Evolutionary conservation across 2,888 invertebrate genomes (phyloP), one percentile per base, ranked within the genome.

Genomic region (Monoplex corrugatus): DNA sequence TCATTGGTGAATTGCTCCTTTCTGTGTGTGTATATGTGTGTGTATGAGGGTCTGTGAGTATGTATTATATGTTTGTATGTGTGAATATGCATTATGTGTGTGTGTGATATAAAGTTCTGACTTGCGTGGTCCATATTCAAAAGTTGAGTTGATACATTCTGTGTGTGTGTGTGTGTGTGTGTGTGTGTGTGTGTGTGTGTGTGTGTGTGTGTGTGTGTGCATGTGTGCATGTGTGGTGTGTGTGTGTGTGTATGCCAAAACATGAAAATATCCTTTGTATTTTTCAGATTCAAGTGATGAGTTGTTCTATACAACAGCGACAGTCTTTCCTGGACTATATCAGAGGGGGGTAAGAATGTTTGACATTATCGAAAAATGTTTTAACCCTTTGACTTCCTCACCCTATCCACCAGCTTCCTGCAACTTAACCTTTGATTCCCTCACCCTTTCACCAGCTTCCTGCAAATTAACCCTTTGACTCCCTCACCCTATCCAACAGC

Each of bases 271-370:
- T 86, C 0, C 32, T 10, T 43, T 44, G 6, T 80, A 63, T 8
- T 40, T 72, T 92, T 23, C 89, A 94, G 92, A 91, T 96, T 43
- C 91, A 94, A 84, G 91, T 96, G 63, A 83, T 94, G 90, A 92
- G 92, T n/a, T 94, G 93, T 72, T 91, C 92, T 50, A 92, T 96
- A n/a, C 92, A 94, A 68, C 91, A 93, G 45, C 95, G 95, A 88
- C 93, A 94, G 90, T 96, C 97, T 6, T 97, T 97, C 93, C 94
- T 97, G 90, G 97, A 97, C 93, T 97, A 96, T 93, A 96, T 97
- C 82, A 96, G 96, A 91, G 97, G 96, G 84, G 97, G 97, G 95
- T 96, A 91, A 91, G 95, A n/a, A n/a, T n/a, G n/a, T n/a, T n/a
- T n/a, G n/a, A n/a, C n/a, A n/a, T n/a, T n/a, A n/a, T n/a, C n/a